A percentile compares a stretch with the other conserved stretches of the same genome.
Conservation (phyloP, 2,888 invertebrate genomes). For the Lumbricus terrestris region DNA sequence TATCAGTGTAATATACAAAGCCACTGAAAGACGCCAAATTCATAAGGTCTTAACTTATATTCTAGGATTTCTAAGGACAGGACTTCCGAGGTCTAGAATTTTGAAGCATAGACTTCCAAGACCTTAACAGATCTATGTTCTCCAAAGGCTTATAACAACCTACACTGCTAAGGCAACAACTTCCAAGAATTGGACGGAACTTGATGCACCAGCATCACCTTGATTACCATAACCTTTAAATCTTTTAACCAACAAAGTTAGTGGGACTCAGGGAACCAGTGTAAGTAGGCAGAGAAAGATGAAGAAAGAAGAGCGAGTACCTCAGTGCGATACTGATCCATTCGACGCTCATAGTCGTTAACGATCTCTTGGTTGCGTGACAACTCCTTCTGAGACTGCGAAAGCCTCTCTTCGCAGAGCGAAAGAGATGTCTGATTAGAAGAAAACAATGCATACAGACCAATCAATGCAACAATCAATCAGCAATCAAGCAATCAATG, state of each 20-base stretch:
- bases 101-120: background rate
- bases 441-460: background rate
- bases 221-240: background rate
- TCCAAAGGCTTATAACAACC: background rate
- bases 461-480: background rate
- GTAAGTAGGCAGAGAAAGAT: background rate
- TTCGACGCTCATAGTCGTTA: slow-evolving; percentile 51
- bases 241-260: background rate
- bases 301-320: slow-evolving; percentile 37
- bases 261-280: background rate
- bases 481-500: background rate
- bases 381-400: slow-evolving; percentile 49
- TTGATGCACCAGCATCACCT: background rate
- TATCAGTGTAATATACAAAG: background rate
- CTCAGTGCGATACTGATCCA: slow-evolving; percentile 55
- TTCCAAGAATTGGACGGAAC: background rate
- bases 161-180: background rate
- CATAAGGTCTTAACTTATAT: no score
- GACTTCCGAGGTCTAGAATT: no score
- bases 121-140: background rate
- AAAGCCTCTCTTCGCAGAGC: slow-evolving; percentile 47
- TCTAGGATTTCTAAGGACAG: no score
- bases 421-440: slow-evolving; percentile 47
- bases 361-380: slow-evolving; percentile 48
- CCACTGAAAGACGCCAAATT: no score